Evolutionary conservation across 2,113 vertebrate species (phyloP).

Genomic region (Thermophis baileyi): DNA sequence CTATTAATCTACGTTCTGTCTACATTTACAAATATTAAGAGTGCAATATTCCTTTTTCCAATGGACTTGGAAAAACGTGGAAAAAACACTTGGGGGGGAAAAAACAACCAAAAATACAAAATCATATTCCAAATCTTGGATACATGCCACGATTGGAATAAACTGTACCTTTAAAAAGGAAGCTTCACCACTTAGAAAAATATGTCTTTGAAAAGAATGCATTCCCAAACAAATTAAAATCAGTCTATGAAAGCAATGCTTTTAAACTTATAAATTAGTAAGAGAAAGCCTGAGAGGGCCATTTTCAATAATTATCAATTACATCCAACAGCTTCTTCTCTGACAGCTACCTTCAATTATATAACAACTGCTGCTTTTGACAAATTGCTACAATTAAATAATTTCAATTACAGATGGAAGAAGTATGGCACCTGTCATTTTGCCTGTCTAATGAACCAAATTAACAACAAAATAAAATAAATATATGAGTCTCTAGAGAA

Average conservation of each 20-base stretch:
- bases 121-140: neutral
- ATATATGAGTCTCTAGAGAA: constrained; percentile 44
- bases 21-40: neutral
- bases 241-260: neutral
- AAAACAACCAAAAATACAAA: neutral
- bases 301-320: constrained; percentile 30
- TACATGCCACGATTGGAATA: neutral
- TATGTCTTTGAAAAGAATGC: neutral
- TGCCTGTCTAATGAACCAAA: constrained; percentile 27
- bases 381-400: constrained; percentile 39
- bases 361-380: neutral
- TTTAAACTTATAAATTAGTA: neutral
- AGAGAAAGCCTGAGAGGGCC: neutral
- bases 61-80: neutral
- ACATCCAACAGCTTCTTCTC: constrained; percentile 32
- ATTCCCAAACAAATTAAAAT: neutral
- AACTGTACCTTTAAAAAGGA: neutral
- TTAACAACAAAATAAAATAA: neutral
- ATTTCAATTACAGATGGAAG: constrained; percentile 25
- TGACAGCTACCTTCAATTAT: constrained; percentile 15
- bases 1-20: neutral
- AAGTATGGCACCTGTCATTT: constrained; percentile 23
- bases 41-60: neutral
- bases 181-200: neutral
- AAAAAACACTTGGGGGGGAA: neutral